phyloP scores from a whole-genome alignment of 2,888 invertebrate species.

The Lepidochitona cinerea region DNA sequence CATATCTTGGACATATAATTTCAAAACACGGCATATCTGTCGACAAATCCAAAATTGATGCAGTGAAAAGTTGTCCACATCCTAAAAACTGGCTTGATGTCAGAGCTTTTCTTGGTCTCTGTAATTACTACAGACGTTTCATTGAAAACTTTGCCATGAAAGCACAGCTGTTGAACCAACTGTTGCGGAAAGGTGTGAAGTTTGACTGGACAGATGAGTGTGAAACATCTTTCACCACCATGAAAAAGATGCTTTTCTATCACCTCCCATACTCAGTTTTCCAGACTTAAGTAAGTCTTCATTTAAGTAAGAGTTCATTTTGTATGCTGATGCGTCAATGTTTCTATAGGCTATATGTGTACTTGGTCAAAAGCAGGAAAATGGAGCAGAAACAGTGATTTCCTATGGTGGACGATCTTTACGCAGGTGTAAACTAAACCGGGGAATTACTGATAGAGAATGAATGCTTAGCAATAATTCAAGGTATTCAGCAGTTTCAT shows the following conservation, averaged over 20 bases:
- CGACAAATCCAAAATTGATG: neutral
- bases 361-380: slow-evolving; percentile 16
- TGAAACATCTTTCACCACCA: slow-evolving; percentile 42
- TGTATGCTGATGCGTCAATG: slow-evolving; percentile 21
- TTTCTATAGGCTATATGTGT: slow-evolving; percentile 19
- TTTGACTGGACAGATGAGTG: slow-evolving; percentile 47
- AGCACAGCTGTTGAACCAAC: slow-evolving; percentile 44
- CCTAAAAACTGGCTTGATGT: neutral
- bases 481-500: slow-evolving; percentile 18
- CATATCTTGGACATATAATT: neutral
- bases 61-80: neutral
- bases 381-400: slow-evolving; percentile 9
- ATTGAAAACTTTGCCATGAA: slow-evolving; percentile 42
- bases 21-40: neutral
- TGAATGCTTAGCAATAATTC: slow-evolving; percentile 14
- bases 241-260: slow-evolving; percentile 37
- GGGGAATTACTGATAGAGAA: slow-evolving; percentile 13
- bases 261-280: slow-evolving; percentile 14
- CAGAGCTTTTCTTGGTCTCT: neutral
- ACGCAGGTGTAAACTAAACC: slow-evolving; percentile 2
- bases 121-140: slow-evolving; percentile 63
- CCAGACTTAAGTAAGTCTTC: slow-evolving; percentile 11
- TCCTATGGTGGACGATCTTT: slow-evolving; percentile 18
- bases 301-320: slow-evolving; percentile 7
- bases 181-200: slow-evolving; percentile 41